Evolutionary conservation across 2,113 vertebrate genomes (phyloP).

Genomic region (Uria aalge): DNA sequence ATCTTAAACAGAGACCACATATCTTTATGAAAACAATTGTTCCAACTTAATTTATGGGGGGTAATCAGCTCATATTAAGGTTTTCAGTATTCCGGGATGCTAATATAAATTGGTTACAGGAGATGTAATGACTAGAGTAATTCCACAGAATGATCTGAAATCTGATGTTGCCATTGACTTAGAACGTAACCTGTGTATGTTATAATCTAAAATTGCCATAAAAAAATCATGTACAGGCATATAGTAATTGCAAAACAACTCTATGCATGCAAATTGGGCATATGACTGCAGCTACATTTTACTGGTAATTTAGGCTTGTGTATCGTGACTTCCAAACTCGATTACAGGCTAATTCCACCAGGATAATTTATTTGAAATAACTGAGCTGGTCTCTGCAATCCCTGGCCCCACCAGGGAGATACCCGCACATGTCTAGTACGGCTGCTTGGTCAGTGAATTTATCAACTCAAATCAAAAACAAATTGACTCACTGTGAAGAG

Average conservation of each 20-base stretch:
- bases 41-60: conserved; percentile 43
- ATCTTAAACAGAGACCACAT: conserved; percentile 59
- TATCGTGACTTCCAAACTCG: background rate
- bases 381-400: background rate
- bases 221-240: background rate
- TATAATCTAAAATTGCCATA: background rate
- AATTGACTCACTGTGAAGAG: background rate
- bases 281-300: background rate
- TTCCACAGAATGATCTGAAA: conserved; percentile 10
- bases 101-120: conserved; percentile 32
- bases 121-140: background rate
- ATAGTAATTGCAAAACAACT: background rate
- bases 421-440: background rate
- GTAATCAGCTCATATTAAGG: conserved; percentile 23
- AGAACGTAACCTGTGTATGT: background rate
- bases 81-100: conserved; percentile 11
- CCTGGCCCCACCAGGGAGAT: background rate
- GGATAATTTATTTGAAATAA: background rate
- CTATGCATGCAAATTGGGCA: background rate
- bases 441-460: background rate
- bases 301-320: background rate
- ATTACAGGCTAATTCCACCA: background rate
- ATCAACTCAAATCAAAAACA: background rate
- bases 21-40: conserved; percentile 59
- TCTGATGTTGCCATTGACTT: background rate